Percentiles rank a stretch among this genome's conserved stretches.
Conservation (phyloP, 2,888 invertebrate species). For the Slavum lentiscoides region DNA sequence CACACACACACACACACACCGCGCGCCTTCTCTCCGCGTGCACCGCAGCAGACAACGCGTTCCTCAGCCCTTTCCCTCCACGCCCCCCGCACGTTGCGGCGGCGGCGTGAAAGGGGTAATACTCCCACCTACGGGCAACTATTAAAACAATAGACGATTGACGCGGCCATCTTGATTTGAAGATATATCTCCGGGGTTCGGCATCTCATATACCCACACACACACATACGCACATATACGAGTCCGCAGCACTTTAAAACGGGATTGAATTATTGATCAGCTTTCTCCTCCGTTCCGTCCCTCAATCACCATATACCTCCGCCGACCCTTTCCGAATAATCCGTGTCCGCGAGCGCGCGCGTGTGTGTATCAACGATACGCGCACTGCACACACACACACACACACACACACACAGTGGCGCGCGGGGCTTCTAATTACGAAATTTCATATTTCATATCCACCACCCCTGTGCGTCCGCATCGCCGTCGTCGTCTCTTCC, state of each 20-base stretch:
- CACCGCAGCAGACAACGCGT: neutral
- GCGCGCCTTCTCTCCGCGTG: neutral
- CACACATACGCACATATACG: conserved; percentile 16
- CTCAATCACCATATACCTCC: no score
- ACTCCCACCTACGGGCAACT: conserved; percentile 53
- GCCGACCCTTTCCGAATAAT: conserved; percentile 9
- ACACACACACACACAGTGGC: no score
- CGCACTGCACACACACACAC: no score
- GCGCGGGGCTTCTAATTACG: conserved; percentile 50
- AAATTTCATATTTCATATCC: conserved; percentile 52
- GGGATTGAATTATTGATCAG: conserved; percentile 55
- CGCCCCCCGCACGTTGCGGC: no score
- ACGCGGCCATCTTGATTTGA: conserved; percentile 56
- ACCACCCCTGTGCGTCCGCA: conserved; percentile 1
- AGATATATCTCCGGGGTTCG: conserved; percentile 54
- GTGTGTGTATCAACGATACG: no score
- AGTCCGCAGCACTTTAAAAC: conserved; percentile 54
- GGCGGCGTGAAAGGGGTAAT: conserved; percentile 39
- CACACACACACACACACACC: conserved; percentile 1
- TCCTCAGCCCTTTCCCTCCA: neutral
- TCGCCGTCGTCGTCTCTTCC: conserved; percentile 21
- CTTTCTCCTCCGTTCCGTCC: conserved; percentile 20
- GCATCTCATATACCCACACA: conserved; percentile 44
- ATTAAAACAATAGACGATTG: conserved; percentile 56
- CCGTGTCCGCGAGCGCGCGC: conserved; percentile 4